Evolutionary conservation across 2,888 invertebrate species (phyloP), one percentile per base, ranked within the genome.

Genomic region (Drosophila merina): DNA sequence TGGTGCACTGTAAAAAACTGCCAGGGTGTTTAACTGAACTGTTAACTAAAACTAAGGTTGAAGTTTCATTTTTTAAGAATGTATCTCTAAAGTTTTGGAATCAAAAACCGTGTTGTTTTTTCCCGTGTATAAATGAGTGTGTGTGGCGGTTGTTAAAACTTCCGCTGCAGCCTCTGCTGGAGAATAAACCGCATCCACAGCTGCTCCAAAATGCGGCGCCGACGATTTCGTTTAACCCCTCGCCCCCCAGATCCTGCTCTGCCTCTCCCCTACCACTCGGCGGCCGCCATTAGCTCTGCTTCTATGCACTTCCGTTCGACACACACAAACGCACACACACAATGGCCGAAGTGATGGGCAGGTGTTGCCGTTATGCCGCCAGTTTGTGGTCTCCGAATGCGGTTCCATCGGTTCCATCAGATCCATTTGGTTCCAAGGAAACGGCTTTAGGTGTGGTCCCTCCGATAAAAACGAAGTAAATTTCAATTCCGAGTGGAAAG

Each of bases 361-460:
- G 81, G 82, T 84, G 79, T 84, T 76, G 79, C 72, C 77, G 77
- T 72, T 75, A 74, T 76, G 75, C 74, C 67, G 67, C 69, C 69
- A 70, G 55, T 74, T 70, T 71, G 72, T 60, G 78, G 66, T 57
- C 56, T 56, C 56, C 60, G 25, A 49, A 9, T 69, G 69, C 44
- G 69, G 69, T 71, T 60, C 36, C 45, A 51, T 31, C 26, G 20
- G 12, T 45, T 59, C 44, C 55, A 44, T 54, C 54, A 45, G 38
- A 45, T 63, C 50, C 63, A 36, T 36, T 12, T 36, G 36, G 36
- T 12, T 36, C 36, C 36, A n/a, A 36, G 33, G 54, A 44, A 64
- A 30, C 9, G 5, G 33, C 26, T 25, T 33, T 30, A 12, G 62
- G 59, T 69, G 73, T 72, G 73, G 72, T 60, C 59, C 54, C 42